phyloP scores from a whole-genome alignment of 2,888 invertebrate genomes.

The Campaea margaritaria region DNA sequence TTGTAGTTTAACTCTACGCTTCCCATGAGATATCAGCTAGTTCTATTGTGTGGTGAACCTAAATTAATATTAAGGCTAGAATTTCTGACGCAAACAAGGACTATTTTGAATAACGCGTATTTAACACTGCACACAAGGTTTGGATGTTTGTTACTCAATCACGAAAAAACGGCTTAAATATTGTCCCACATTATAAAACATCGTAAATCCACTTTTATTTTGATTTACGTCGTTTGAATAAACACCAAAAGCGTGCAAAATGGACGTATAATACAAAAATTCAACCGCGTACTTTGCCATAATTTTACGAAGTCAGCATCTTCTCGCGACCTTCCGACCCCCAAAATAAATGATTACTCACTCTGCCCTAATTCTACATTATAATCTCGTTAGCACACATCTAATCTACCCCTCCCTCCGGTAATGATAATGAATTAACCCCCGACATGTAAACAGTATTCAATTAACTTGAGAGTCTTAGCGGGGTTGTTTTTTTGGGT shows the following conservation, averaged over 20 bases:
- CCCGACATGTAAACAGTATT: conserved; percentile 55
- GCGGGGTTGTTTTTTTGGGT: conserved; percentile 30
- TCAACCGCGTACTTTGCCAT: too few species aligned
- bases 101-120: too few species aligned
- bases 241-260: too few species aligned
- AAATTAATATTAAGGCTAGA: conserved; percentile 19
- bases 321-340: conserved; percentile 21
- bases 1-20: conserved; percentile 48
- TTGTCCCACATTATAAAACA: too few species aligned
- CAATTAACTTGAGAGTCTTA: conserved; percentile 59
- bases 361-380: conserved; percentile 38
- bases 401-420: conserved; percentile 38
- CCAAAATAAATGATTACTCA: conserved; percentile 30
- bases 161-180: too few species aligned
- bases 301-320: neutral
- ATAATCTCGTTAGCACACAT: conserved; percentile 45
- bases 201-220: too few species aligned
- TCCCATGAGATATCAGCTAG: conserved; percentile 41
- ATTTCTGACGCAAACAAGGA: neutral
- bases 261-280: too few species aligned
- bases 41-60: conserved; percentile 37
- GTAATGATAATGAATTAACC: conserved; percentile 65
- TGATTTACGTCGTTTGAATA: too few species aligned
- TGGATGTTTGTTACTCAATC: too few species aligned
- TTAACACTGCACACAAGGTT: too few species aligned